Base-by-base conservation (phyloP, 1,140 invertebrate genomes). In the Amyelois transitella region DNA sequence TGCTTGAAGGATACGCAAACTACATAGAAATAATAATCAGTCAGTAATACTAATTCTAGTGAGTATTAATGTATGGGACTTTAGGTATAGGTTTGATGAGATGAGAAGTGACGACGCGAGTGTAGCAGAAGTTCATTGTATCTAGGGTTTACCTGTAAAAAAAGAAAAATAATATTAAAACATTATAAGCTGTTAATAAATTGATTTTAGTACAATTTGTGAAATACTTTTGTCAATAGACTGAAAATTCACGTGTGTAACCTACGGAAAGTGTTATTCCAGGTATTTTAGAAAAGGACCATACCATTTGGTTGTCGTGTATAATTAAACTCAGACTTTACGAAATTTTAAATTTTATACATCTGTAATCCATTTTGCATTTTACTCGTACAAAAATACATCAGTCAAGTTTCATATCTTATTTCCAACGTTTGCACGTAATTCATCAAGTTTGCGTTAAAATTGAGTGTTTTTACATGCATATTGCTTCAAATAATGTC, bases 1-100 rank as follows among this genome's bases (percentile, higher is more conserved):
- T 86, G 83, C 83, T 75, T 77, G 69, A 78, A 72, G 67, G 74
- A 76, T 82, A 79, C 77, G 73, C 69, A 71, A 62, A 59, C 71
- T 62, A 72, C 60, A 62, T 69, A 59, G 71, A 60, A 72, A 70
- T 60, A 65, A 67, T 65, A 68, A 72, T 86, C 80, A 83, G 80
- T 84, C 81, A 59, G 74, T 69, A 69, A 66, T 62, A 60, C 69
- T 81, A 77, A 60, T 49, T 52, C 77, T 86, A 86, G 60, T 86
- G 83, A 86, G 83, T 86, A 86, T 86, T 86, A 69, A 64, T 47
- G 51, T 47, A 56, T 38, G 28, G 28, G 57, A 62, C 32, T 24
- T 22, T 28, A 17, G 44, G 48, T 43, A 50, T 58, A 32, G 25
- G 25, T 25, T 54, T 53, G 48, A 51, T 57, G 53, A 38, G 32